These are phyloP conservation scores for Aleadryas rufinucha DNA, from an alignment of 2,113 vertebrate genomes.

Conservation along the genomic window DNA sequence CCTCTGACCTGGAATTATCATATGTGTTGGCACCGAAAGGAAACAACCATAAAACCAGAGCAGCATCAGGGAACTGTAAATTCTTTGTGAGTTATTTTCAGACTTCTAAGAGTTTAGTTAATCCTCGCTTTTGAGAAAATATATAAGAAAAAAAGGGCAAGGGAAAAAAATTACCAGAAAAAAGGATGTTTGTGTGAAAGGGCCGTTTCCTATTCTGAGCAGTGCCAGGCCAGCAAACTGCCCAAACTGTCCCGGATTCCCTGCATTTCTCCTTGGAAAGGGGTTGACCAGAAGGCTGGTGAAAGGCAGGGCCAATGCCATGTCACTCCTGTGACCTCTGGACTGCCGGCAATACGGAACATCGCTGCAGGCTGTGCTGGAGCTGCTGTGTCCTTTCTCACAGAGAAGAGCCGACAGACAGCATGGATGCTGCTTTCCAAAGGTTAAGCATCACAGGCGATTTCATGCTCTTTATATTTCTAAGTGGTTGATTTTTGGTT, in stretches of 20 bases:
- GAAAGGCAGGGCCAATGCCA: neutral
- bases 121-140: constrained; percentile 39
- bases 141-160: constrained; percentile 14
- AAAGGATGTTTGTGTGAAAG: neutral
- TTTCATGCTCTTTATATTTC: neutral
- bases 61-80: constrained; percentile 61
- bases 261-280: neutral
- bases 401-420: rapidly evolving
- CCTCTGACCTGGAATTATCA: constrained; percentile 46
- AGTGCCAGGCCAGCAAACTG: neutral
- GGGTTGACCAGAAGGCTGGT: neutral
- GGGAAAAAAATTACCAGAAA: neutral
- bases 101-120: constrained; percentile 41
- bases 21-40: constrained; percentile 43
- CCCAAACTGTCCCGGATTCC: neutral
- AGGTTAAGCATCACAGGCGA: neutral
- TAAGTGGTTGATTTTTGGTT: neutral
- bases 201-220: neutral
- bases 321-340: neutral
- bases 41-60: constrained; percentile 61
- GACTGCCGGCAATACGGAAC: neutral
- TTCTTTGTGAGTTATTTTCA: constrained; percentile 55
- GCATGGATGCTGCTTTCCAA: neutral
- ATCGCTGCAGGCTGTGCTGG: neutral
- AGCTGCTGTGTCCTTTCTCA: neutral